Evolutionary conservation across 2,113 vertebrate genomes (phyloP).

Genomic region (Eonycteris spelaea): DNA sequence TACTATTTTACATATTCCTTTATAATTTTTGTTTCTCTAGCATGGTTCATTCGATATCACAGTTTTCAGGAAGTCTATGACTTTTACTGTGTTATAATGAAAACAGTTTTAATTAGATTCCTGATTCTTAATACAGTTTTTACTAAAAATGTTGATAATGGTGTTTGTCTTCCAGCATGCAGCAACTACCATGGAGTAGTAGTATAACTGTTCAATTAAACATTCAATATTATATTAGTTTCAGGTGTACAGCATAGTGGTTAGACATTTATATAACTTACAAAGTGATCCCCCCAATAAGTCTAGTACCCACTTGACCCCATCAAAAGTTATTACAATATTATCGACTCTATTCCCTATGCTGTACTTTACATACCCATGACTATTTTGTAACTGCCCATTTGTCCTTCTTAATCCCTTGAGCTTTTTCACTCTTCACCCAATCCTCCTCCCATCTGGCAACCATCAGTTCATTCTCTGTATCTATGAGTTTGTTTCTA

Average conservation of each 20-base stretch:
- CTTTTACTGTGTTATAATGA: not conserved
- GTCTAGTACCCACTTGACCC: not conserved
- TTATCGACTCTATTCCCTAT: not conserved
- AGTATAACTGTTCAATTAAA: not conserved
- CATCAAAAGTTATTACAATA: not conserved
- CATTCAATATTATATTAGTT: not conserved
- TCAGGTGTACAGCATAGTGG: not conserved
- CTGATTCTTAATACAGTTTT: not conserved
- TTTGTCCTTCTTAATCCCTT: not conserved
- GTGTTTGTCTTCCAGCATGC: not conserved
- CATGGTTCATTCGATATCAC: not conserved
- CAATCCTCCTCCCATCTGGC: not conserved
- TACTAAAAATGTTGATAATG: not conserved
- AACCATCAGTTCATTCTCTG: not conserved
- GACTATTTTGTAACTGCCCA: not conserved
- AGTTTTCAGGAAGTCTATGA: not conserved
- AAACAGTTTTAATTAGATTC: conserved; percentile 18
- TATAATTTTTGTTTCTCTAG: not conserved
- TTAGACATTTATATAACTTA: not conserved
- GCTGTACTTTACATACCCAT: not conserved
- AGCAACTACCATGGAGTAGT: not conserved
- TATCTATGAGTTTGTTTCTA: not conserved
- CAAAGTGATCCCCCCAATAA: not conserved
- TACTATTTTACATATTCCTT: not conserved
- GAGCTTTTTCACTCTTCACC: not conserved